Conservation (phyloP, 2,797 vertebrate species). For the Alosa sapidissima region DNA sequence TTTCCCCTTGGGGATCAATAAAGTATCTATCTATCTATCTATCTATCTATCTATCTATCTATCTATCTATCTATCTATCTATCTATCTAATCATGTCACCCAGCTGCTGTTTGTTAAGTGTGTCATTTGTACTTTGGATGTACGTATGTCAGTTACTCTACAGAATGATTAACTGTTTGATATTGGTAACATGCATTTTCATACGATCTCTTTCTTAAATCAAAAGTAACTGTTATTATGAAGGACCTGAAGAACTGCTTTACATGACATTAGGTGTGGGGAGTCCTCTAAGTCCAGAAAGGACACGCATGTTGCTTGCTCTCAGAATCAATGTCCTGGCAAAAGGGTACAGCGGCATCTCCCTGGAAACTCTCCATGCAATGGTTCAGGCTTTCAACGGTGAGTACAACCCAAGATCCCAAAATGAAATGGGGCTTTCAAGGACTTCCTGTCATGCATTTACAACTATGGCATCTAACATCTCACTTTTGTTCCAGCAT, state of each 20-base stretch:
- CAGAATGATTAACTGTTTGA: not conserved
- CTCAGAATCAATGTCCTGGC: slow-evolving; percentile 96
- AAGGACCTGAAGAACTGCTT: not conserved
- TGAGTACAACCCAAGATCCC: slow-evolving; percentile 59
- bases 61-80: too few relatives aligned
- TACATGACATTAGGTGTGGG: slow-evolving; percentile 81
- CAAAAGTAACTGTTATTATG: not conserved
- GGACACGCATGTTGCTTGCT: slow-evolving; percentile 94
- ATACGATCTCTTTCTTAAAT: not conserved
- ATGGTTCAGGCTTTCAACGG: slow-evolving; percentile 93
- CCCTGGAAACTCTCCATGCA: slow-evolving; percentile 87
- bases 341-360: slow-evolving; percentile 96
- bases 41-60: too few relatives aligned
- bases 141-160: not conserved
- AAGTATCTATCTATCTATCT: too few relatives aligned
- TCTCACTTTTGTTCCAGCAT: slow-evolving; percentile 71
- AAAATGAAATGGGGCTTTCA: not conserved
- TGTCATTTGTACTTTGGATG: not conserved
- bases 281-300: slow-evolving; percentile 91
- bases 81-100: not conserved
- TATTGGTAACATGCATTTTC: not conserved
- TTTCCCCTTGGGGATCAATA: too few relatives aligned
- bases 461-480: not conserved
- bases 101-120: not conserved
- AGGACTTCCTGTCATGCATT: not conserved